Evolutionary conservation across 2,797 vertebrate species (phyloP).

Genomic region (Halcyon smyrnensis): DNA sequence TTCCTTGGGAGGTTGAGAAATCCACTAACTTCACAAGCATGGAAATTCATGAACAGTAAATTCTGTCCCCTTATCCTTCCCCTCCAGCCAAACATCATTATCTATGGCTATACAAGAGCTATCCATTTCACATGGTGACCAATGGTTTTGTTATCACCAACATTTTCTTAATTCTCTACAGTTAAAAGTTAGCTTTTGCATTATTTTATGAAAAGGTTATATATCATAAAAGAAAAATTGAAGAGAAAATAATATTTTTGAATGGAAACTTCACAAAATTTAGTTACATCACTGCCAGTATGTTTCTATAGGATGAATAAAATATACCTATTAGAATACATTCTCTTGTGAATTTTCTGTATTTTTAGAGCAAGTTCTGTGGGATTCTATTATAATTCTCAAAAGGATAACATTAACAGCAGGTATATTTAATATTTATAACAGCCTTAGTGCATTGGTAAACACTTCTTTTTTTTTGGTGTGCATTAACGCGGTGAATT

Average conservation of each 20-base stretch:
- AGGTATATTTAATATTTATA: neutral
- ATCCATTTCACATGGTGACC: neutral
- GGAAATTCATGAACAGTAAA: neutral
- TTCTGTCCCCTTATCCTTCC: neutral
- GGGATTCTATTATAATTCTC: neutral
- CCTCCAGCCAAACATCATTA: neutral
- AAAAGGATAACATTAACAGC: neutral
- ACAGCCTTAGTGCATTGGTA: neutral
- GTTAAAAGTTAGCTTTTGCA: neutral
- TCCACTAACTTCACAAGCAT: neutral
- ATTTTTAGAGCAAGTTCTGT: neutral
- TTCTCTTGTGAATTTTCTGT: neutral
- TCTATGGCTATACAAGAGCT: neutral
- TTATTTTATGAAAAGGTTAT: neutral
- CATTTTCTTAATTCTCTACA: neutral
- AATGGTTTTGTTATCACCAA: neutral
- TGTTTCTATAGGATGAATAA: neutral
- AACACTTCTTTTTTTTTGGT: neutral
- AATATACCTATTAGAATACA: neutral
- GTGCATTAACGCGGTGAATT: neutral
- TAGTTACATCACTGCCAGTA: neutral
- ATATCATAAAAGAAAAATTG: neutral
- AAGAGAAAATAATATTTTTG: neutral
- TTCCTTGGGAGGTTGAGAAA: neutral
- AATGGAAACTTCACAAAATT: neutral